Percentiles rank a stretch among this genome's conserved stretches.
phyloP scores from a whole-genome alignment of 2,113 vertebrate genomes.

The Dendropsophus ebraccatus region DNA sequence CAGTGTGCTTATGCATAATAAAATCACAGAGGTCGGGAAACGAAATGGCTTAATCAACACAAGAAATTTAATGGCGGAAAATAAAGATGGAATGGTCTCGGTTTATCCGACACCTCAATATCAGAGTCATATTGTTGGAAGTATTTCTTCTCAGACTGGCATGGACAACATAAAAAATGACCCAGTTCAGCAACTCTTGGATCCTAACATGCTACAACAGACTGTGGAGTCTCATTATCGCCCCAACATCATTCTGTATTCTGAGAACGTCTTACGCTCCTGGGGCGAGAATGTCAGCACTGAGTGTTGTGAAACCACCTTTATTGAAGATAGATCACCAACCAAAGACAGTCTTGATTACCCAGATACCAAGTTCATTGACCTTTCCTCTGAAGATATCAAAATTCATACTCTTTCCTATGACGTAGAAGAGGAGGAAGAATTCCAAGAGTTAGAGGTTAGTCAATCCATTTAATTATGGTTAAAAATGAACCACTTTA shows the following conservation, averaged over 20 bases:
- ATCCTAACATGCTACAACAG: conserved; percentile 83
- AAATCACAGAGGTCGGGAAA: conserved; percentile 71
- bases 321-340: conserved; percentile 83
- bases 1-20: conserved; percentile 67
- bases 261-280: conserved; percentile 77
- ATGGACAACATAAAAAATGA: conserved; percentile 68
- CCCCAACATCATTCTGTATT: conserved; percentile 86
- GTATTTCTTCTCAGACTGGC: conserved; percentile 62
- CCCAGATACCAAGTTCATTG: conserved; percentile 81
- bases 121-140: conserved; percentile 72
- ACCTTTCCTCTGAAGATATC: conserved; percentile 80
- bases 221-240: conserved; percentile 77
- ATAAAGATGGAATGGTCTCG: conserved; percentile 78
- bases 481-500: background rate
- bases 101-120: conserved; percentile 85
- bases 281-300: conserved; percentile 79
- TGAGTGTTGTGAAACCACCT: conserved; percentile 93
- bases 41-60: conserved; percentile 89
- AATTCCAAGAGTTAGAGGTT: conserved; percentile 94
- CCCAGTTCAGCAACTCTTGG: conserved; percentile 81
- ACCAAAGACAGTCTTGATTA: conserved; percentile 82
- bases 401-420: conserved; percentile 92
- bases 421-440: conserved; percentile 87
- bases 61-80: conserved; percentile 77
- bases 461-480: conserved; percentile 52